Conservation (phyloP, 2,113 vertebrate genomes). For the Orientallactaga bullata region DNA sequence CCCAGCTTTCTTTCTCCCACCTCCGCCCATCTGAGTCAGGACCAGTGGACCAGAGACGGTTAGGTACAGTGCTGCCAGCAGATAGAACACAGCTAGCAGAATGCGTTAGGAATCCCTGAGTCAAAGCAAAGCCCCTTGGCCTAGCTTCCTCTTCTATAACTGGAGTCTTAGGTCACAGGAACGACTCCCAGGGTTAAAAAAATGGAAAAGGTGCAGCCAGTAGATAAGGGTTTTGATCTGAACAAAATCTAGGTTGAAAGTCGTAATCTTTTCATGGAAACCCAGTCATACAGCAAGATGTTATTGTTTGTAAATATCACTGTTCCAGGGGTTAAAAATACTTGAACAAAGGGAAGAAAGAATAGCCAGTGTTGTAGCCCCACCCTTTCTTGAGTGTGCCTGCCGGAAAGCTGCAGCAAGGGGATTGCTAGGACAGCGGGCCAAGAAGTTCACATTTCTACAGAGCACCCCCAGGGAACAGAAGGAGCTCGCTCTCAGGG, state of each 20-base stretch:
- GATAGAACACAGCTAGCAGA: not conserved
- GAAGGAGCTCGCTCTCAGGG: not conserved
- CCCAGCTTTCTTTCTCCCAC: not conserved
- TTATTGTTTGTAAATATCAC: conserved; percentile 70
- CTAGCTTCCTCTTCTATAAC: conserved; percentile 52
- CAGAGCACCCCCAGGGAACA: not conserved
- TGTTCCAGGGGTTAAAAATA: conserved; percentile 69
- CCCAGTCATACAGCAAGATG: conserved; percentile 9
- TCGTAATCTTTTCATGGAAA: conserved; percentile 51
- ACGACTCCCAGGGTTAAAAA: conserved; percentile 31
- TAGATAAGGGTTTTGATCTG: conserved; percentile 69
- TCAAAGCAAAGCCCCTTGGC: not conserved
- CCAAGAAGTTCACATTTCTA: not conserved
- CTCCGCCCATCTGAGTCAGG: not conserved
- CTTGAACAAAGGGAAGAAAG: conserved; percentile 61
- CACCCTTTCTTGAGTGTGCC: not conserved
- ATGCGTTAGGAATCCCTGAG: not conserved
- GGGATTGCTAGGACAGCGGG: not conserved
- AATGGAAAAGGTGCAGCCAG: conserved; percentile 43
- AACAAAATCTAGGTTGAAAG: conserved; percentile 58
- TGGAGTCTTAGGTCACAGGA: conserved; percentile 53
- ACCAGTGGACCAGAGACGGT: not conserved
- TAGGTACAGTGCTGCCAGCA: not conserved
- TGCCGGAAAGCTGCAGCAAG: not conserved
- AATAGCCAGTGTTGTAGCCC: not conserved